These are phyloP conservation scores for Tanaodytes sp. DNA, from an alignment of 2,888 invertebrate genomes.

Conservation along the genomic window DNA sequence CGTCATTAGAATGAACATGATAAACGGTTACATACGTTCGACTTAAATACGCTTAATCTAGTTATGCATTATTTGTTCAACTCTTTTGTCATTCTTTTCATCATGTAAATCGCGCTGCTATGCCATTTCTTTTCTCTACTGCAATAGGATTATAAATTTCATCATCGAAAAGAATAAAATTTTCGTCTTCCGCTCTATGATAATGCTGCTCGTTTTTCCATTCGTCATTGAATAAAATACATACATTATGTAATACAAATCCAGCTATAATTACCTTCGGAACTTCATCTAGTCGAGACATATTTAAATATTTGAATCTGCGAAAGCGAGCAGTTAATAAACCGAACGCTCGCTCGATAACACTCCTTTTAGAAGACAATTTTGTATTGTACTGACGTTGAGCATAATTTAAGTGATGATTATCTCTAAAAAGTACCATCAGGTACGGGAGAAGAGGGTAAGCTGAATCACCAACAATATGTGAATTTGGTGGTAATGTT, in stretches of 20 bases:
- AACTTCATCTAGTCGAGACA: constrained; percentile 1
- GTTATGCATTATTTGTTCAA: no score
- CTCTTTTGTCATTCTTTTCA: no score
- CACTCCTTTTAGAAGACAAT: neutral
- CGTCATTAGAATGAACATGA: no score
- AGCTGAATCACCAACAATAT: no score
- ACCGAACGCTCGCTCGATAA: constrained; percentile 1
- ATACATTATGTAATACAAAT: constrained; percentile 7
- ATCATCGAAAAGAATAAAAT: neutral
- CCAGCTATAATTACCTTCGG: neutral
- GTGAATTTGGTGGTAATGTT: no score
- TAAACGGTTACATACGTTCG: no score
- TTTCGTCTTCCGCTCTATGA: neutral
- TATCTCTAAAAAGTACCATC: no score
- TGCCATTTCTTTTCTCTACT: neutral
- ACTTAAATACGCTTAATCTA: no score
- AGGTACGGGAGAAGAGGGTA: no score
- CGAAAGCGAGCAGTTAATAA: neutral
- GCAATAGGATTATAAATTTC: neutral
- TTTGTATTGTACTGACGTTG: neutral
- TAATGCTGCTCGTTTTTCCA: neutral
- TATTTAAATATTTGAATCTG: neutral
- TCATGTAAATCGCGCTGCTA: neutral
- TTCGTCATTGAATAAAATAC: constrained; percentile 7
- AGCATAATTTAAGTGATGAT: no score